Base-by-base conservation (phyloP, 2,797 vertebrate genomes). In the Phaenicophaeus curvirostris region DNA sequence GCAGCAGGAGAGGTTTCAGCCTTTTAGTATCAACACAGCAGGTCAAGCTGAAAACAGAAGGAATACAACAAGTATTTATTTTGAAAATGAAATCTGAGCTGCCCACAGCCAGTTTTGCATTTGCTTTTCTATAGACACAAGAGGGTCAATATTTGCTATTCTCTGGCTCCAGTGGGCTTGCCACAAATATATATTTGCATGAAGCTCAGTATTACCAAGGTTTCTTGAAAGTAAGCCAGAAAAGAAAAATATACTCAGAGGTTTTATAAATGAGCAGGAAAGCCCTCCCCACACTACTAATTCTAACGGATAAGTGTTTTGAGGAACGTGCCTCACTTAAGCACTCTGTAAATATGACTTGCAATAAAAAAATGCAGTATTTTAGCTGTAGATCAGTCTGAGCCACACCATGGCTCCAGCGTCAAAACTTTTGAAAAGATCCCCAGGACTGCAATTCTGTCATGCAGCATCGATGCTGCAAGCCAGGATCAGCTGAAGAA, bases 401-500 rank as follows among this genome's bases (percentile, higher is more conserved):
- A 93, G 61, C 44, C 42, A 69, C 39, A 67, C 44, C 65, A 87
- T 7, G 81, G 42, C 46, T 85, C 6, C 9, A 48, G 21, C 28
- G 13, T 41, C 5, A 3, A 76, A 91, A 7, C 37, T 77, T 87
- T 33, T 90, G 53, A 75, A 87, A 78, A 89, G 46, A 85, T 72
- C 51, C 25, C 78, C 15, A 6, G 51, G 78, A 87, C 90, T 51
- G 82, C 44, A 65, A 30, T 61, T 80, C 62, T 58, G 68, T 59
- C 68, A 77, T 77, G 66, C 31, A 41, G 35, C 1, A 1, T 25
- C 62, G 31, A 30, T 88, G 58, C 67, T 78, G 37, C 59, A 69
- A 65, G 78, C 85, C 90, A 91, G 85, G 76, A 87, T 91, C 92
- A 73, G 79, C 59, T 72, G 81, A 87, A 89, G 89, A 89, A 91